phyloP scores from a whole-genome alignment of 1,140 invertebrate genomes.

The Drosophila sproati region DNA sequence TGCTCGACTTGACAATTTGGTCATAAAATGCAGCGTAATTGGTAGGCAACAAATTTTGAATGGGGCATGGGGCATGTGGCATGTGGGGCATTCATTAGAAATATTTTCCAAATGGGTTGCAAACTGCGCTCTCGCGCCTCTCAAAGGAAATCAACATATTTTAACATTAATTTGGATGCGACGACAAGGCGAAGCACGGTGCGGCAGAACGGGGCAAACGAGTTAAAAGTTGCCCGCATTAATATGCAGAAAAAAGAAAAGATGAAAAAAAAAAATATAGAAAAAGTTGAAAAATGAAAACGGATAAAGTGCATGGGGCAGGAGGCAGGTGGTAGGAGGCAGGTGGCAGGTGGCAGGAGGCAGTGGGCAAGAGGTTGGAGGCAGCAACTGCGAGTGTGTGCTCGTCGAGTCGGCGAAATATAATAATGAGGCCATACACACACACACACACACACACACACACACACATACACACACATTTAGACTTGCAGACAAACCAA shows the following conservation, averaged over 20 bases:
- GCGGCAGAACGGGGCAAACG: slow-evolving; percentile 24
- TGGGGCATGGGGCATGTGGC: slow-evolving; percentile 17
- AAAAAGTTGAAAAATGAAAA: slow-evolving; percentile 42
- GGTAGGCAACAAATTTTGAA: slow-evolving; percentile 4
- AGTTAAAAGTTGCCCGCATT: slow-evolving; percentile 60
- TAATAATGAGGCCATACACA: slow-evolving; percentile 80
- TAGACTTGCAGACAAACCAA: slow-evolving; percentile 27
- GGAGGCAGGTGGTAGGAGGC: neutral
- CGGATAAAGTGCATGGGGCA: slow-evolving; percentile 44
- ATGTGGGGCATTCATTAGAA: slow-evolving; percentile 49
- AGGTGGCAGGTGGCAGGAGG: neutral
- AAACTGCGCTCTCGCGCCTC: slow-evolving; percentile 23
- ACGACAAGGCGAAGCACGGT: neutral
- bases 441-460: slow-evolving; percentile 32
- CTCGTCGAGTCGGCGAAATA: slow-evolving; percentile 69
- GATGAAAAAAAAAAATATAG: slow-evolving; percentile 5
- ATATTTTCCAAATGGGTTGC: slow-evolving; percentile 27
- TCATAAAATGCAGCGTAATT: slow-evolving; percentile 16
- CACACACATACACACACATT: slow-evolving; percentile 14
- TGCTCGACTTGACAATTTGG: neutral
- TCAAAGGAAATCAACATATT: slow-evolving; percentile 77
- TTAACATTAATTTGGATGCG: slow-evolving; percentile 70
- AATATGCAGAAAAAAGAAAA: slow-evolving; percentile 36
- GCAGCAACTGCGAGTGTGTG: slow-evolving; percentile 38
- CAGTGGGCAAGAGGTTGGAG: neutral